Evolutionary conservation across 2,113 vertebrate species (phyloP), one percentile per base, ranked within the genome.

Genomic region (Scophthalmus maximus): DNA sequence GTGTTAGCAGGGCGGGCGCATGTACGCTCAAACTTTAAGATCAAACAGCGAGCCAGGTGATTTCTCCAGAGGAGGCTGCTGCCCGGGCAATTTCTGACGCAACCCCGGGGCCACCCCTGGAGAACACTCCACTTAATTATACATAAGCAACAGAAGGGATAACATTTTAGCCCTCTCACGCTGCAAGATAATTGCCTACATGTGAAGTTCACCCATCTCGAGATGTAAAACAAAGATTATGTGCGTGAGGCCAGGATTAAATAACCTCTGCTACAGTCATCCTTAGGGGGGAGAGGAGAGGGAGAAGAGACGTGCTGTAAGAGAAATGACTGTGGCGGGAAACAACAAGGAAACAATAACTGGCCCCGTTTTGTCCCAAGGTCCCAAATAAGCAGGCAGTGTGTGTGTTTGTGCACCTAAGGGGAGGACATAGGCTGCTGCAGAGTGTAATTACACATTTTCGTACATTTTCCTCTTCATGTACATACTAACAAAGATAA

Each of bases 21-120:
- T 83, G 76, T 88, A 68, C 76, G 75, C 82, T 83, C 44, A 71
- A 76, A 86, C 75, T 78, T 83, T 51, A 65, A 89, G 77, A 83
- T 88, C 79, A 86, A 83, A 88, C 79, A 87, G 73, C 60, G 76
- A 87, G 66, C 80, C 78, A 82, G 86, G 87, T 88, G 78, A 88
- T 89, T 90, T 91, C 88, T 89, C 88, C 67, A 59, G 90, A 85
- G 88, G 84, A 61, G 49, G 53, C 68, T 68, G 79, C 82, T 86
- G 84, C 88, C 86, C 86, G 69, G 85, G 87, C 88, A 91, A 88
- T 89, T 85, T 88, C 65, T 89, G 87, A 90, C 73, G 86, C 77
- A 92, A 90, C 83, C 78, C 27, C 74, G 53, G 55, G 69, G 79
- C 81, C n/a, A 68, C 75, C 86, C 83, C 83, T 78, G 62, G 86